Evolutionary conservation across 2,888 invertebrate genomes (phyloP).

Genomic region (Aquatica leii): DNA sequence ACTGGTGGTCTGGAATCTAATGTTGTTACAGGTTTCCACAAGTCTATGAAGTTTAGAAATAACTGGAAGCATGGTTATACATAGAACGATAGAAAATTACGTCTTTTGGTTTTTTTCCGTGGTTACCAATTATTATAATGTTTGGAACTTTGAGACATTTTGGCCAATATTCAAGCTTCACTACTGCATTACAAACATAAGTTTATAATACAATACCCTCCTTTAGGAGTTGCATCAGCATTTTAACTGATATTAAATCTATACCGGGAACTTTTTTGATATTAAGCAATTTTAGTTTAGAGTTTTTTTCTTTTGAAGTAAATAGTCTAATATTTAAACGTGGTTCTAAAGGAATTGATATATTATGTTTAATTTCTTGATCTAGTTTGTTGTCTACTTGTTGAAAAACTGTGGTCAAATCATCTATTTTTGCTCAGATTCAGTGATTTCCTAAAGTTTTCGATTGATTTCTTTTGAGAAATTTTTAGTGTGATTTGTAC

Average conservation of each 20-base stretch:
- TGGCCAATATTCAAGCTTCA: slow-evolving; percentile 5
- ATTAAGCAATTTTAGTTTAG: too few relatives aligned
- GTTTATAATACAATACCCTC: too few relatives aligned
- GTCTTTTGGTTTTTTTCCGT: too few relatives aligned
- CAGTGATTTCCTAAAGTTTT: too few relatives aligned
- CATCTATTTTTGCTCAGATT: background rate
- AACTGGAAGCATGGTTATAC: background rate
- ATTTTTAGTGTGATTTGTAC: background rate
- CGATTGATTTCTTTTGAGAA: slow-evolving; percentile 1
- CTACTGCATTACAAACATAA: slow-evolving; percentile 3
- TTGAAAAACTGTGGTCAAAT: slow-evolving; percentile 1
- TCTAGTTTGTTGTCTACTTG: background rate
- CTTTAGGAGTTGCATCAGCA: slow-evolving; percentile 4
- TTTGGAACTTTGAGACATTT: background rate
- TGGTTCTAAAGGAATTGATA: background rate
- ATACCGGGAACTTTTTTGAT: background rate
- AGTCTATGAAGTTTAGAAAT: background rate
- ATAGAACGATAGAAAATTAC: background rate
- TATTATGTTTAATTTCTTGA: background rate
- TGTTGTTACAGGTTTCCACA: background rate
- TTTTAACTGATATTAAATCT: too few relatives aligned
- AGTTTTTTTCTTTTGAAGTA: too few relatives aligned
- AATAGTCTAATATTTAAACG: background rate
- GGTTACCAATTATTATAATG: background rate
- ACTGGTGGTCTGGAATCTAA: background rate